phyloP scores from a whole-genome alignment of 2,797 vertebrate species.

The Notoglanidium macrostoma region DNA sequence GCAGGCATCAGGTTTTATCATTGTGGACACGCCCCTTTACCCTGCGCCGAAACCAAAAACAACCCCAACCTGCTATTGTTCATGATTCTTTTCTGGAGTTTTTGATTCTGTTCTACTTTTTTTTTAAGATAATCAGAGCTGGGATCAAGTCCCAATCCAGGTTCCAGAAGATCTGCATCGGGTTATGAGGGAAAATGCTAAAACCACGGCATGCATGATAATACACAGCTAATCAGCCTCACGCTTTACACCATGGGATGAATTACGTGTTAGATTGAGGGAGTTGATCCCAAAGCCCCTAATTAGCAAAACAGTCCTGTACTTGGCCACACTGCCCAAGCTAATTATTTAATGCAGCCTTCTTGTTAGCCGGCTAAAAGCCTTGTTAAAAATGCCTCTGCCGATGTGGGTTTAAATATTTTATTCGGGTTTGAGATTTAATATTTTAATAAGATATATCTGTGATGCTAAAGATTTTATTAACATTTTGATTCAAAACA shows the following conservation, averaged over 20 bases:
- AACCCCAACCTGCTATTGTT: background rate
- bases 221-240: constrained; percentile 46
- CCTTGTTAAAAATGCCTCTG: background rate
- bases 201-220: constrained; percentile 57
- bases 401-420: background rate
- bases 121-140: background rate
- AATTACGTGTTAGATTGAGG: constrained; percentile 60
- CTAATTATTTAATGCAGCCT: constrained; percentile 31
- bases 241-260: constrained; percentile 51
- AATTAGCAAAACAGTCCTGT: constrained; percentile 50
- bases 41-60: background rate
- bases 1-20: background rate
- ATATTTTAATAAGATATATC: background rate
- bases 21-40: background rate
- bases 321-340: constrained; percentile 28
- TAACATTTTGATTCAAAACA: background rate
- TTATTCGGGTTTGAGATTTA: too few species aligned
- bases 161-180: background rate
- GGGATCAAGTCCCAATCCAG: background rate
- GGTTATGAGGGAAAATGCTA: background rate
- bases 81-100: background rate
- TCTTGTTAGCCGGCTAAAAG: constrained; percentile 25
- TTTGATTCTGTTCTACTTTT: background rate
- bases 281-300: constrained; percentile 50
- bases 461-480: background rate